Evolutionary conservation across 2,113 vertebrate genomes (phyloP), one percentile per base, ranked within the genome.

Genomic region (Alexandromys fortis): DNA sequence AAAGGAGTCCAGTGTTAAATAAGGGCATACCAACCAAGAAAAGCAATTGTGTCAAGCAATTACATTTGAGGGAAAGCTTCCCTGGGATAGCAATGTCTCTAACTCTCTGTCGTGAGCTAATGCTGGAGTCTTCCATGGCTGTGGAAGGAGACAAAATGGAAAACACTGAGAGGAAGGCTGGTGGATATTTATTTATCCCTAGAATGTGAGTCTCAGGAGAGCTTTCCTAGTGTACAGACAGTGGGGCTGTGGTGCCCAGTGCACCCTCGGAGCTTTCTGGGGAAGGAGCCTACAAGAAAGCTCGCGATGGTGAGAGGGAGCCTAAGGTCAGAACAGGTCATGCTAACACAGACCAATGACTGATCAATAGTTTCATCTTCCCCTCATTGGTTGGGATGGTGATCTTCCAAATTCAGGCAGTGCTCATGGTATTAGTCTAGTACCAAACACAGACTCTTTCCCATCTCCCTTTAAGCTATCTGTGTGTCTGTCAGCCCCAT

Each of bases 21-120:
- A 83, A 7, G 21, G 79, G 72, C 19, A 61, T 33, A 42, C 3
- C 65, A 2, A 93, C 17, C 87, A 94, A 89, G 65, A 89, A 95
- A 92, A 92, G 82, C 76, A 90, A 91, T 79, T 94, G 68, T 83
- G 26, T 35, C 89, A 82, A 96, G 93, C 79, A 88, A 91, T 91
- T 83, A 63, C 45, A 58, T 90, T 94, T 83, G 63, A 85, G 52
- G 24, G 47, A 88, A 76, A 73, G 21, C 52, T 65, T 97, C 63
- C 33, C 72, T 1, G 4, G 49, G 30, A 26, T 86, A 26, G 52
- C 67, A 75, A 45, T 70, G 55, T 92, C 77, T 94, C 91, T 76
- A 75, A 6, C 26, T 76, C 47, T 19, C 22, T 88, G 6, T n/a
- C 93, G 70, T 90, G 52, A 67, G 76, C 42, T 92, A 63, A 89